A percentile compares a stretch with the other conserved stretches of the same genome.
These are phyloP conservation scores for Heliopora coerulea DNA, from an alignment of 92 coral and sea anemone genomes.

Conservation along the genomic window DNA sequence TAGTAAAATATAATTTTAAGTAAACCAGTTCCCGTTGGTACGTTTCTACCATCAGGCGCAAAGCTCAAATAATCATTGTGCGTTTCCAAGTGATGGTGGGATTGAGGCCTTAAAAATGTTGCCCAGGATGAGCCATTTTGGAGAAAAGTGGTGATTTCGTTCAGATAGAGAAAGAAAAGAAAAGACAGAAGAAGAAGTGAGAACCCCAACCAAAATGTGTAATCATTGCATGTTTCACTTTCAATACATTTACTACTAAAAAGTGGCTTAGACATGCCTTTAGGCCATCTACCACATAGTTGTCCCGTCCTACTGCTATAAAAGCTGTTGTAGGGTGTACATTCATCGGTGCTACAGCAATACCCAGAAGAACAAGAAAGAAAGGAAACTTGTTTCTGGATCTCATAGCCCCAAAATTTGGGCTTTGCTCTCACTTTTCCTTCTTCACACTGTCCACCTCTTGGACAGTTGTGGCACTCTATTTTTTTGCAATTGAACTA, in stretches of 20 bases:
- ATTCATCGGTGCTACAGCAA: slow-evolving; percentile 9
- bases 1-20: slow-evolving; percentile 12
- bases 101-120: no score
- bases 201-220: background rate
- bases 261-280: slow-evolving; percentile 18
- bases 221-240: background rate
- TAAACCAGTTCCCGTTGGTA: background rate
- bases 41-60: background rate
- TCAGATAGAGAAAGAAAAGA: slow-evolving; percentile 13
- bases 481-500: background rate
- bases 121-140: background rate
- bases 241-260: slow-evolving; percentile 13
- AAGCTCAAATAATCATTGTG: background rate
- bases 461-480: slow-evolving; percentile 6
- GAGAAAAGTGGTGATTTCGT: background rate
- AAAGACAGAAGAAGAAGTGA: background rate
- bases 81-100: background rate
- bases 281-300: slow-evolving; percentile 22
- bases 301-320: slow-evolving; percentile 30
- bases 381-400: background rate
- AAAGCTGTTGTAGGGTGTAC: slow-evolving; percentile 9
- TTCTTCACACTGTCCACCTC: background rate
- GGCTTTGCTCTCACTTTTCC: slow-evolving; percentile 13
- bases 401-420: background rate
- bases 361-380: slow-evolving; percentile 25